Conservation (phyloP, 2,797 vertebrate genomes). For the Chlorospingus flavigularis region DNA sequence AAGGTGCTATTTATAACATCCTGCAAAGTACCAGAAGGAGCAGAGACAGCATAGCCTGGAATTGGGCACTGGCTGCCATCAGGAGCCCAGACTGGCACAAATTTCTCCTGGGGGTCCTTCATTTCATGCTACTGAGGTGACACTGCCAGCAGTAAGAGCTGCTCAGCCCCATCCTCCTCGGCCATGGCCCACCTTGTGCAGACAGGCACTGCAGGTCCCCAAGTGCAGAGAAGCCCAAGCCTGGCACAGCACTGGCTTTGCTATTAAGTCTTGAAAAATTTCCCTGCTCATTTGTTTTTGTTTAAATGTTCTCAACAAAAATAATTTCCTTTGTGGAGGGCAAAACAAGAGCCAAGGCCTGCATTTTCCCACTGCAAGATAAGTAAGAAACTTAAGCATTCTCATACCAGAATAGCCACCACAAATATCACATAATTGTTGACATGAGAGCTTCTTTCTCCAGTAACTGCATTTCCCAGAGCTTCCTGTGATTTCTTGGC, state of each 20-base stretch:
- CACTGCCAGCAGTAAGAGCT: neutral
- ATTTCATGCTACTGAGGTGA: neutral
- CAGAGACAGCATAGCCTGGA: neutral
- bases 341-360: neutral
- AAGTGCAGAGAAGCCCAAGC: fast-evolving
- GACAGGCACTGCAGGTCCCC: neutral
- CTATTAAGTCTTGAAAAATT: neutral
- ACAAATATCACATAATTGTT: neutral
- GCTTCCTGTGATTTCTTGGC: neutral
- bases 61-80: neutral
- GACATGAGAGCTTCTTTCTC: neutral
- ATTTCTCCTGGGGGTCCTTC: neutral
- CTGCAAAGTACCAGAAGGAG: neutral
- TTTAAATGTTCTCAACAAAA: neutral
- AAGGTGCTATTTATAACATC: neutral
- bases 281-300: neutral
- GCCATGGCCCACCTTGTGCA: neutral
- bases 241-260: fast-evolving
- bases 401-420: neutral
- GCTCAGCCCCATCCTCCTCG: fast-evolving
- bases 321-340: neutral
- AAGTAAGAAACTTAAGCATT: neutral
- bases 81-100: neutral
- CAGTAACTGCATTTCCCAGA: neutral
- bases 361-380: constrained; percentile 13